Evolutionary conservation across 2,113 vertebrate species (phyloP), one percentile per base, ranked within the genome.

Genomic region (Periophthalmodon schlosseri): DNA sequence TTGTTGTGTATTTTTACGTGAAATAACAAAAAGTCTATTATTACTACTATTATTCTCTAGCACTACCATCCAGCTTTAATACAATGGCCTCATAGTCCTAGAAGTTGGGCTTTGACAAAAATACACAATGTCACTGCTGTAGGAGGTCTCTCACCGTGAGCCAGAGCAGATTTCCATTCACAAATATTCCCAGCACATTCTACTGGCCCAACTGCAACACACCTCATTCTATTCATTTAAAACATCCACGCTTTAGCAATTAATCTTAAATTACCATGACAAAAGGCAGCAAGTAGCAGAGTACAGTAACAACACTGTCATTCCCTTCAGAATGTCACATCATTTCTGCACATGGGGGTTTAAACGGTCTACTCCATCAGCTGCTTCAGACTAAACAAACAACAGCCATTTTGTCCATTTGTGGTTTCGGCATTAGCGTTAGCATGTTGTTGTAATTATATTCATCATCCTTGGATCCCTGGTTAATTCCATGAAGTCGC

Each of bases 381-480:
- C 77, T 77, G 70, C 28, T 81, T 83, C 28, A 70, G 84, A 87
- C 82, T 86, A 88, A 91, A 88, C 81, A 92, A 90, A 91, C 79
- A 83, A 74, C 64, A 20, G 11, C 18, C 72, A 81, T 83, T 76
- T 76, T 85, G 69, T 81, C 76, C 81, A 72, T 64, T 69, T 75
- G 76, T 73, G 82, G 82, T 81, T 84, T 84, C 34, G 77, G 77
- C 56, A 73, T 73, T 60, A 68, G 52, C 61, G 68, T 85, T 82
- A 78, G 73, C 72, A 91, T 86, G 73, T 84, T 87, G 81, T 81
- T 90, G 76, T 85, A 84, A 83, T 91, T 87, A 73, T 84, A 78
- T 78, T 86, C 74, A 86, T 87, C 69, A 83, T 85, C 69, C 72
- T 82, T 73, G 73, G 76, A 88, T 86, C 80, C 56, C 44, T 21